Conservation (phyloP, 2,797 vertebrate species). For the Pseudopleuronectes americanus region DNA sequence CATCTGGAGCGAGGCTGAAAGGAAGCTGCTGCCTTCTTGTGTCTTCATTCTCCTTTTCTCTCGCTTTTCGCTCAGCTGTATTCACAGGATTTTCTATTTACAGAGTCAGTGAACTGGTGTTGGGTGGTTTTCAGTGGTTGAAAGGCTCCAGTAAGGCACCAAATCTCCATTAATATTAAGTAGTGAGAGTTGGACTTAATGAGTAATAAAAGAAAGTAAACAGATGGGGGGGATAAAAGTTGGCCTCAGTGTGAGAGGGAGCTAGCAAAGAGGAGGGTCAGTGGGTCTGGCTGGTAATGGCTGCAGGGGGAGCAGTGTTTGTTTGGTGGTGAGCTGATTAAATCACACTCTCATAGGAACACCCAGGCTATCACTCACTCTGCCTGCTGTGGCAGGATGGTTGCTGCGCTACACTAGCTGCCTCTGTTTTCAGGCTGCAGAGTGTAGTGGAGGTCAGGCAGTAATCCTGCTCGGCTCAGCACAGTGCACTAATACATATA, state of each 20-base stretch:
- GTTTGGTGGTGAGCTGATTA: conserved; percentile 65
- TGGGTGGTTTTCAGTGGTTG: conserved; percentile 11
- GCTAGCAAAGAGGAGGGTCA: conserved; percentile 35
- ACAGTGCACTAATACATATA: conserved; percentile 33
- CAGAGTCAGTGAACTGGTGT: conserved; percentile 20
- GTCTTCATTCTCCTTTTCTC: conserved; percentile 30
- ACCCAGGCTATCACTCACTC: conserved; percentile 35
- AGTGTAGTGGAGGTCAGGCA: conserved; percentile 49
- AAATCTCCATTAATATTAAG: conserved; percentile 35
- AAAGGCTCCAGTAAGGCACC: conserved; percentile 8
- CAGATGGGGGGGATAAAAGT: conserved; percentile 8
- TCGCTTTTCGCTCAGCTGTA: conserved; percentile 12
- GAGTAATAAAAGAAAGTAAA: conserved; percentile 45
- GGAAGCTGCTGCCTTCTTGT: conserved; percentile 7
- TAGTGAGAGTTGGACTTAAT: conserved; percentile 25
- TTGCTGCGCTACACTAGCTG: conserved; percentile 54
- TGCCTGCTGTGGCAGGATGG: conserved; percentile 50
- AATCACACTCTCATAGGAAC: conserved; percentile 56
- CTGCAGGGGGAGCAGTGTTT: conserved; percentile 50
- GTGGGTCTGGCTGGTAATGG: conserved; percentile 39
- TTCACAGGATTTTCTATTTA: conserved; percentile 28
- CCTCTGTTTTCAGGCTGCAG: conserved; percentile 57
- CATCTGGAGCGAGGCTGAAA: conserved; percentile 10
- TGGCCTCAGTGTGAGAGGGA: conserved; percentile 16
- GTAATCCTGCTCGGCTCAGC: conserved; percentile 52